Conservation (phyloP, 2,888 invertebrate genomes). For the Chrysotoxum bicinctum region DNA sequence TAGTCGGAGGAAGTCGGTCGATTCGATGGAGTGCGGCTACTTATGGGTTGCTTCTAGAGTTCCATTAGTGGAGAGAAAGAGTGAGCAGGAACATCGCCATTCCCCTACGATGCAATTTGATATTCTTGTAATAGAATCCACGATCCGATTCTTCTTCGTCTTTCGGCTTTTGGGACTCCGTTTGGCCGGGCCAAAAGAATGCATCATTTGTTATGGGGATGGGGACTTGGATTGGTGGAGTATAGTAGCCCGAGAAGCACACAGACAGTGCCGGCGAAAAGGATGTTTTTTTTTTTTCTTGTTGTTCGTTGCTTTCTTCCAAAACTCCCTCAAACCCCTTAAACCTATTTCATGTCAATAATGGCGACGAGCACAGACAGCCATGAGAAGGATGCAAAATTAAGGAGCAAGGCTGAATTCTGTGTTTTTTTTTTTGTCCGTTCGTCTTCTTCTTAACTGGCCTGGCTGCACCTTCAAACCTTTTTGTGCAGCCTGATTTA, state of each 20-base stretch:
- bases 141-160: constrained; percentile 69
- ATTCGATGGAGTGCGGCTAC: constrained; percentile 43
- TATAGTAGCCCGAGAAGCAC: background rate
- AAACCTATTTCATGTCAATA: constrained; percentile 54
- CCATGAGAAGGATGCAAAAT: constrained; percentile 58
- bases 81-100: constrained; percentile 23
- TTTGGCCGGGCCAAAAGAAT: constrained; percentile 47
- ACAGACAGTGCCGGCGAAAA: constrained; percentile 50
- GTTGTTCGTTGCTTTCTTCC: constrained; percentile 1
- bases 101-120: constrained; percentile 71
- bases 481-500: constrained; percentile 36
- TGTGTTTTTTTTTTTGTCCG: background rate
- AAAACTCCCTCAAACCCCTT: background rate
- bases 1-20: background rate
- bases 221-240: background rate
- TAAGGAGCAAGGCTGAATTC: constrained; percentile 18
- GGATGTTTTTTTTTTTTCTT: constrained; percentile 23
- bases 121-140: constrained; percentile 75
- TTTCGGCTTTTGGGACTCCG: constrained; percentile 32
- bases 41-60: constrained; percentile 52
- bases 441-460: background rate
- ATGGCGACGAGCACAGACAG: constrained; percentile 63
- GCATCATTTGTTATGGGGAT: constrained; percentile 50
- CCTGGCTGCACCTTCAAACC: constrained; percentile 35
- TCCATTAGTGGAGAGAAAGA: constrained; percentile 10